Evolutionary conservation across 2,797 vertebrate species (phyloP).

Genomic region (Syngnathus rostellatus): DNA sequence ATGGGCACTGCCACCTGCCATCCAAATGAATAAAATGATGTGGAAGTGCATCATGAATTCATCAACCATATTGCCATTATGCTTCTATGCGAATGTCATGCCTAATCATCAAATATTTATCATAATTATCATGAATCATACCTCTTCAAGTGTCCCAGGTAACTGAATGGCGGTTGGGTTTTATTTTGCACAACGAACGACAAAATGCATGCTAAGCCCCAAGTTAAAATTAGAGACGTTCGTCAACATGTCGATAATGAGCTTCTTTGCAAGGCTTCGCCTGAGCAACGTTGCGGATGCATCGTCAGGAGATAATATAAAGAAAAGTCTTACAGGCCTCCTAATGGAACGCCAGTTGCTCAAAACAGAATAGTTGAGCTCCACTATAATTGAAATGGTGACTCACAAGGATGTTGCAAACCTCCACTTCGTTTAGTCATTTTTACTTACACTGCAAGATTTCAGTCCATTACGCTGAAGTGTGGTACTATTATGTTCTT

Average conservation of each 20-base stretch:
- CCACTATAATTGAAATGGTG: neutral
- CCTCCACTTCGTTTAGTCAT: neutral
- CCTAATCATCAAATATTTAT: conserved; percentile 1
- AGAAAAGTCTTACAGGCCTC: neutral
- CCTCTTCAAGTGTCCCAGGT: conserved; percentile 1
- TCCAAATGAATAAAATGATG: neutral
- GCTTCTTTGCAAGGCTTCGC: neutral
- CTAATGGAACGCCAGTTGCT: neutral
- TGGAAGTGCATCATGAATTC: neutral
- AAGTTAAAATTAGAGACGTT: neutral
- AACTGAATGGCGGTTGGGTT: neutral
- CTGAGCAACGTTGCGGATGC: neutral
- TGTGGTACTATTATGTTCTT: neutral
- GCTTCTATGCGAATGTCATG: neutral
- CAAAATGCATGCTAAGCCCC: neutral
- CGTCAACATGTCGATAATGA: neutral
- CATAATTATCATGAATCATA: conserved; percentile 1
- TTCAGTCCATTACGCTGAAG: neutral
- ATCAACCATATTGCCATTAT: neutral
- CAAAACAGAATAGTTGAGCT: neutral
- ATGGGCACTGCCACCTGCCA: conserved; percentile 3
- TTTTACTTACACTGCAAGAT: neutral
- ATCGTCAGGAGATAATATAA: neutral
- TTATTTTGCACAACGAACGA: neutral
- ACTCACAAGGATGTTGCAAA: neutral